A percentile compares a stretch with the other conserved stretches of the same genome.
Evolutionary conservation across 1,140 invertebrate species (phyloP).

Genomic region (Pseudomyrmex sp.): DNA sequence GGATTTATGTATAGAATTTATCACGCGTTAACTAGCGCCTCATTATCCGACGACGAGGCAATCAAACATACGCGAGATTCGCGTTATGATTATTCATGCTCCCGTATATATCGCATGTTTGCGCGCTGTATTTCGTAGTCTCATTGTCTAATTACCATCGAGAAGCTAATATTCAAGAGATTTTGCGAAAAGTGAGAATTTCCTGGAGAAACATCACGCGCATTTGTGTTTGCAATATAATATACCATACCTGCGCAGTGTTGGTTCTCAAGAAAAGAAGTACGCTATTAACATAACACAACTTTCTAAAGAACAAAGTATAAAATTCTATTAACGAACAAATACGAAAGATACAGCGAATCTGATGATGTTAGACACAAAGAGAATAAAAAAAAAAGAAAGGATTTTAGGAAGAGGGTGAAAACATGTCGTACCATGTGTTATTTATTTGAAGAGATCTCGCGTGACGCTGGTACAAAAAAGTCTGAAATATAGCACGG

Average conservation of each 20-base stretch:
- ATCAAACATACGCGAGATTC: constrained; percentile 28
- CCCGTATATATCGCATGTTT: constrained; percentile 2
- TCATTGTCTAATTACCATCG: background rate
- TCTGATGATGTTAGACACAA: too few relatives aligned
- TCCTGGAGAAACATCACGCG: background rate
- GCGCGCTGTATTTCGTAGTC: background rate
- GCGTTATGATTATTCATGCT: constrained; percentile 41
- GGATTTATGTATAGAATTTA: constrained; percentile 11
- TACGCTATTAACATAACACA: too few relatives aligned
- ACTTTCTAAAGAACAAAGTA: too few relatives aligned
- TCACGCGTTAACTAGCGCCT: background rate
- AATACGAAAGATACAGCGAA: too few relatives aligned
- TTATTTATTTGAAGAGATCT: background rate
- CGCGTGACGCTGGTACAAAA: background rate
- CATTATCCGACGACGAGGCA: background rate
- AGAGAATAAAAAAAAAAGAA: background rate
- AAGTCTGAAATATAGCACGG: constrained; percentile 21
- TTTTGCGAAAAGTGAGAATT: background rate
- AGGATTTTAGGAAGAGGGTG: background rate
- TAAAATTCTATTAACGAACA: too few relatives aligned
- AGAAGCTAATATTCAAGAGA: background rate
- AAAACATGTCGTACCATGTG: too few relatives aligned
- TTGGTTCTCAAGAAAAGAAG: too few relatives aligned
- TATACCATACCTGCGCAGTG: too few relatives aligned
- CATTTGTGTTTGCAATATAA: constrained; percentile 24